Percentiles rank a stretch among this genome's conserved stretches.
Conservation (phyloP, 2,888 invertebrate species). For the Melanotus villosus region DNA sequence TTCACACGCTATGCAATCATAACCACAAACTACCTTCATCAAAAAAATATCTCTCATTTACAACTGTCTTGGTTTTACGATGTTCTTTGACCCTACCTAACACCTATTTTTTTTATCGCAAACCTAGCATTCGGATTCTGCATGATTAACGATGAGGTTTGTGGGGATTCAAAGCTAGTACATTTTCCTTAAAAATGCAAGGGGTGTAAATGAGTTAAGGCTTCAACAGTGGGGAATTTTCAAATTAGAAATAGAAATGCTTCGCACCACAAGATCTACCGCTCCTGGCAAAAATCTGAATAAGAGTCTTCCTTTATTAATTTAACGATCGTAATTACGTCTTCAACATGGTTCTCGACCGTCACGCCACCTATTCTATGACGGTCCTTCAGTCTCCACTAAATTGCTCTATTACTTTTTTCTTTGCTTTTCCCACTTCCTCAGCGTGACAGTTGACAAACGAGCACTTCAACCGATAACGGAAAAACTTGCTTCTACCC, state of each 20-base stretch:
- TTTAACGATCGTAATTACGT: conserved; percentile 39
- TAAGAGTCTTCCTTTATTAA: conserved; percentile 33
- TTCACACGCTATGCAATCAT: conserved; percentile 12
- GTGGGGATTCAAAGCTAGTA: background rate
- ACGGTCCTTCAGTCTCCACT: conserved; percentile 28
- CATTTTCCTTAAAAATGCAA: too few species aligned
- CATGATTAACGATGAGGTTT: conserved; percentile 5
- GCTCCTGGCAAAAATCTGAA: too few species aligned
- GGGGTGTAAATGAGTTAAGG: too few species aligned
- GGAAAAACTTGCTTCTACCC: conserved; percentile 37
- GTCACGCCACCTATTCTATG: conserved; percentile 38
- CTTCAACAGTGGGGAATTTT: too few species aligned
- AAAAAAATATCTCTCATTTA: conserved; percentile 13
- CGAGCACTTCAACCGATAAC: conserved; percentile 46
- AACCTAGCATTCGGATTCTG: background rate
- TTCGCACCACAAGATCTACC: too few species aligned
- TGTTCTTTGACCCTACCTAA: too few species aligned
- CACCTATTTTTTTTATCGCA: too few species aligned
- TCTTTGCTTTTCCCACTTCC: conserved; percentile 43
- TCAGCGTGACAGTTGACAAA: conserved; percentile 49
- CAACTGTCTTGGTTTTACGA: conserved; percentile 10
- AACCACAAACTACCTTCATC: conserved; percentile 21
- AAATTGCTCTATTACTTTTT: conserved; percentile 44
- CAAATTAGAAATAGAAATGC: too few species aligned
- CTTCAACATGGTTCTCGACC: conserved; percentile 15